Evolutionary conservation across 1,140 invertebrate genomes (phyloP).

Genomic region (Galleria mellonella): DNA sequence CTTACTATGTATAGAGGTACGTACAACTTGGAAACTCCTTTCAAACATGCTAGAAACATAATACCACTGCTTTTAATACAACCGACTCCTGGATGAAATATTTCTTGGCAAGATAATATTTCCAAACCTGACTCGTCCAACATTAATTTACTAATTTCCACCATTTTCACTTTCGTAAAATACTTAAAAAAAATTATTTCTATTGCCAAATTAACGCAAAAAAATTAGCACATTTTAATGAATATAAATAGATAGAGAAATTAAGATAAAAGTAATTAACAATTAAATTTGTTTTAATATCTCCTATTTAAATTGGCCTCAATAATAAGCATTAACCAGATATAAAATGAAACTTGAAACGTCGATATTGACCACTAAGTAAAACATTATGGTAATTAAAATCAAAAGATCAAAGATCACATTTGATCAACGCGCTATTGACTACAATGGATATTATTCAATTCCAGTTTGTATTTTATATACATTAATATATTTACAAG

Average conservation of each 20-base stretch:
- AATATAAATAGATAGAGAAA: background rate
- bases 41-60: slow-evolving; percentile 26
- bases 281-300: too few species aligned
- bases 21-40: slow-evolving; percentile 35
- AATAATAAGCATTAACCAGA: too few species aligned
- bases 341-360: too few species aligned
- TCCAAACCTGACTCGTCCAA: slow-evolving; percentile 16
- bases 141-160: slow-evolving; percentile 45
- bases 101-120: slow-evolving; percentile 16
- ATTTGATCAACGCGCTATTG: too few species aligned
- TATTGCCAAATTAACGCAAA: too few species aligned
- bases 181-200: too few species aligned
- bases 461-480: too few species aligned
- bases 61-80: slow-evolving; percentile 28
- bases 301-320: too few species aligned
- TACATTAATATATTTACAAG: too few species aligned
- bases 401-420: slow-evolving; percentile 2
- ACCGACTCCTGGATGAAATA: slow-evolving; percentile 48
- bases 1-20: slow-evolving; percentile 22
- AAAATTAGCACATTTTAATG: slow-evolving; percentile 1
- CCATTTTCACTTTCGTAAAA: slow-evolving; percentile 24
- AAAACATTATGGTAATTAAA: too few species aligned
- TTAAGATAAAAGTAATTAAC: too few species aligned
- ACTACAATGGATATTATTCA: background rate
- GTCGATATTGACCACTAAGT: too few species aligned